Base-by-base conservation (phyloP, 92 coral and sea anemone genomes). In the Blastomussa wellsi region DNA sequence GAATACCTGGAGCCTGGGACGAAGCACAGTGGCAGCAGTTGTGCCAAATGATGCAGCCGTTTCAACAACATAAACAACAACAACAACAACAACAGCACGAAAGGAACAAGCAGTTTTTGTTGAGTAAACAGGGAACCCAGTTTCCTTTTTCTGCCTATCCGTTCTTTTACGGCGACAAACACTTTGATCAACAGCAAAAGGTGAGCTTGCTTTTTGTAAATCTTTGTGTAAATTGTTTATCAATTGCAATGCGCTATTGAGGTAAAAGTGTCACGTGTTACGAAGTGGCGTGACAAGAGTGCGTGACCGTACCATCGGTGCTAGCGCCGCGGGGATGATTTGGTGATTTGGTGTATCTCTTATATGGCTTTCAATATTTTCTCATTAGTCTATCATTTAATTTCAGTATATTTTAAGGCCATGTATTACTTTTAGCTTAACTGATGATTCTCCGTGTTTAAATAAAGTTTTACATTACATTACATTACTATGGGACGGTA, bases 21-120 rank as follows among this genome's bases (percentile, higher is more conserved):
- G 98, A 92, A 64, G 87, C 95, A 19, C 86, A 92, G 76, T 90
- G 89, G 90, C 98, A 95, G 59, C 95, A 94, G 82, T 81, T 89
- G 32, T 90, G 84, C 39, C 97, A 94, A 79, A 73, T 80, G 85
- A 84, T 78, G 84, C 91, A 83, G 53, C 91, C 83, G 8, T 86
- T 77, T 29, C 95, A 92, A 19, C 83, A 95, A 8, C 79, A 79
- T 5, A 90, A 95, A 71, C 92, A 91, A 78, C 67, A 78, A 37
- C 79, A 72, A 38, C 86, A 79, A 11, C 68, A 86, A 37, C 92
- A 86, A n/a, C 72, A 70, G 29, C 60, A 72, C 26, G 76, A 79
- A 47, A 51, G 84, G 51, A 73, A 57, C 85, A 82, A 84, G 76
- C 82, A 52, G 22, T 52, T 87, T 17, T 3, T 76, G 53, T 44